phyloP scores from a whole-genome alignment of 2,888 invertebrate species.

The Dichetophora obliterata region DNA sequence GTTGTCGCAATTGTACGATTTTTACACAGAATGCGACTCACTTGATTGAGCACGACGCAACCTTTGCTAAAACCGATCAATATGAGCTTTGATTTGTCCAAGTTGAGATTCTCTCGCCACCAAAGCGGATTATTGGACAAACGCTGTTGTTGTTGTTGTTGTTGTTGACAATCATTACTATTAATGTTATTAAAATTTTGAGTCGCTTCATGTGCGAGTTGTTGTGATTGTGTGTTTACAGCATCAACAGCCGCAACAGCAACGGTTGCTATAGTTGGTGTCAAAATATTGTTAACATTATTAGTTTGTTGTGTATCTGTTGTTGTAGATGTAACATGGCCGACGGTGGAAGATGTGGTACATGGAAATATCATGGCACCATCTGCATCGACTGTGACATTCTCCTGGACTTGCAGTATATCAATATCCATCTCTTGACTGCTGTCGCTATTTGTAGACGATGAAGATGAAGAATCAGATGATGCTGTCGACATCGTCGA shows the following conservation, averaged over 20 bases:
- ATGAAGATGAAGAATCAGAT: slow-evolving; percentile 52
- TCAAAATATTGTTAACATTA: slow-evolving; percentile 11
- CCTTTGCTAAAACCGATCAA: slow-evolving; percentile 93
- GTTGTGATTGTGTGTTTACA: slow-evolving; percentile 33
- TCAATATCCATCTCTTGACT: slow-evolving; percentile 74
- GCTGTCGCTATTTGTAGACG: slow-evolving; percentile 60
- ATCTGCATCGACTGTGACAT: slow-evolving; percentile 67
- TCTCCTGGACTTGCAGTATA: slow-evolving; percentile 72
- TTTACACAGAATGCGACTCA: slow-evolving; percentile 68
- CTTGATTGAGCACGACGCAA: slow-evolving; percentile 89
- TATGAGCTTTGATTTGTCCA: slow-evolving; percentile 75
- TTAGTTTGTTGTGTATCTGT: slow-evolving; percentile 16
- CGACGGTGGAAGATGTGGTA: slow-evolving; percentile 40
- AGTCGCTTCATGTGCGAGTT: slow-evolving; percentile 48
- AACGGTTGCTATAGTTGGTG: slow-evolving; percentile 48
- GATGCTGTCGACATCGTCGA: slow-evolving; percentile 58
- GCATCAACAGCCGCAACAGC: slow-evolving; percentile 41
- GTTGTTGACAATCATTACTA: slow-evolving; percentile 52
- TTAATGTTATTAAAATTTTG: slow-evolving; percentile 51
- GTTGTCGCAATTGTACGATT: slow-evolving; percentile 55
- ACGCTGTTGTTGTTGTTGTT: slow-evolving; percentile 51
- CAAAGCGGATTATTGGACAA: slow-evolving; percentile 70
- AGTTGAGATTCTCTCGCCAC: slow-evolving; percentile 74
- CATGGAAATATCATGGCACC: slow-evolving; percentile 63
- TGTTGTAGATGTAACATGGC: slow-evolving; percentile 41